phyloP scores from a whole-genome alignment of 2,797 vertebrate genomes.

The Enteromius anoplus region DNA sequence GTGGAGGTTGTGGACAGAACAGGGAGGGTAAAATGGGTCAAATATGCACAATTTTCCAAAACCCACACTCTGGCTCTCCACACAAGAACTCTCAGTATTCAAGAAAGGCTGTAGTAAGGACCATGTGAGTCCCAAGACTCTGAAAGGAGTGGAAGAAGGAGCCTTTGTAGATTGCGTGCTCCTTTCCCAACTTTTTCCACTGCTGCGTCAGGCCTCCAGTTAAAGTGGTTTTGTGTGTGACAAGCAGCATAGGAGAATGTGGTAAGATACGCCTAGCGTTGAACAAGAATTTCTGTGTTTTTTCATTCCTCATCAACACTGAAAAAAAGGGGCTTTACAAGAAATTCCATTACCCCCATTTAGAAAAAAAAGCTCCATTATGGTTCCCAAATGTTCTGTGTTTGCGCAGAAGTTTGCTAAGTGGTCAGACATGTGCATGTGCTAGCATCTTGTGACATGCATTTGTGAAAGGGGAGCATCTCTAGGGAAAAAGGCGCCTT shows the following conservation, averaged over 20 bases:
- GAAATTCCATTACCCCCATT: constrained; percentile 54
- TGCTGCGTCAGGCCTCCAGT: constrained; percentile 43
- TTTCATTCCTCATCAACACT: constrained; percentile 54
- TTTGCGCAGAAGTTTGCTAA: constrained; percentile 34
- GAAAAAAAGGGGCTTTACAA: constrained; percentile 44
- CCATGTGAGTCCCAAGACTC: constrained; percentile 45
- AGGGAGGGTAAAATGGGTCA: constrained; percentile 16
- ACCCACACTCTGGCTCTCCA: constrained; percentile 25
- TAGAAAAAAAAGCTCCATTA: constrained; percentile 38
- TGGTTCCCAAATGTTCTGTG: constrained; percentile 37
- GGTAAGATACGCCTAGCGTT: constrained; percentile 54
- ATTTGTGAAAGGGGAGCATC: constrained; percentile 21
- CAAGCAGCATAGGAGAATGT: constrained; percentile 48
- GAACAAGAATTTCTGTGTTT: constrained; percentile 59
- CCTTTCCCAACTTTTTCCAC: constrained; percentile 46
- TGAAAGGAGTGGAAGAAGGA: constrained; percentile 53
- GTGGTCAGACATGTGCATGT: constrained; percentile 43
- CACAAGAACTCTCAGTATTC: constrained; percentile 46
- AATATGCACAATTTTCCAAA: constrained; percentile 20
- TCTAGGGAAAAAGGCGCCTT: constrained; percentile 63
- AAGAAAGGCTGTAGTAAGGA: constrained; percentile 41
- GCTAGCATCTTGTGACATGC: constrained; percentile 58
- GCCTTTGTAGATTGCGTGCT: constrained; percentile 59
- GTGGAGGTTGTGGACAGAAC: constrained; percentile 13
- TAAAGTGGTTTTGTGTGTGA: constrained; percentile 60